Base-by-base conservation (phyloP, 2,113 vertebrate species). In the Coracopsis vasa region DNA sequence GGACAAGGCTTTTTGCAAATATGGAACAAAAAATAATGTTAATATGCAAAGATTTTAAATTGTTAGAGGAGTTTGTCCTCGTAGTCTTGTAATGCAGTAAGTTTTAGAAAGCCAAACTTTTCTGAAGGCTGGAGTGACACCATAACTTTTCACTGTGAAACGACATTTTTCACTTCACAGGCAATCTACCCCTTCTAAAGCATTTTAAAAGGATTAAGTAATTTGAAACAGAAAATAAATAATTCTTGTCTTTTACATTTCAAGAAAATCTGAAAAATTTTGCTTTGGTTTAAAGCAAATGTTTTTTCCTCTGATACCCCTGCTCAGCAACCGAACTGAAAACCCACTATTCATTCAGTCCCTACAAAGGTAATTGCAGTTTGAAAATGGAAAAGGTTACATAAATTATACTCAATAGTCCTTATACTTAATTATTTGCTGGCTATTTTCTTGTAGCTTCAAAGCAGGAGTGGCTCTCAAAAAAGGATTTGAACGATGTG, bases 191-290 rank as follows among this genome's bases (percentile, higher is more conserved):
- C 65, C 65, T 95, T 87, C 86, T 92, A 87, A 96, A 82, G 74
- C 66, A 80, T 97, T 96, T 97, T 86, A 53, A 95, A 90, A 50
- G 51, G 74, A 93, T 93, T 96, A 94, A 97, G 84, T 88, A 96
- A 95, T 91, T 90, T 93, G 48, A 96, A 96, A 90, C 84, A 93
- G 90, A 94, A 95, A 95, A 96, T 91, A 92, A 96, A 94, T 92
- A 93, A 80, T 80, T 86, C 54, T 28, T 56, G 64, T 65, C 73
- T 93, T 71, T 61, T 79, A 21, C n/a, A 58, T 96, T 93, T 94
- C 85, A 94, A 90, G 70, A 88, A 94, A 95, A 87, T 85, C 70
- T 91, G 66, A 96, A 90, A 87, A 94, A 95, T 77, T 96, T 90
- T 82, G 4, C 74, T 73, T 91, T 90, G 58, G 90, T 90, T 95